These are phyloP conservation scores for Oreotrochilus melanogaster DNA, from an alignment of 2,113 vertebrate genomes.

Conservation along the genomic window DNA sequence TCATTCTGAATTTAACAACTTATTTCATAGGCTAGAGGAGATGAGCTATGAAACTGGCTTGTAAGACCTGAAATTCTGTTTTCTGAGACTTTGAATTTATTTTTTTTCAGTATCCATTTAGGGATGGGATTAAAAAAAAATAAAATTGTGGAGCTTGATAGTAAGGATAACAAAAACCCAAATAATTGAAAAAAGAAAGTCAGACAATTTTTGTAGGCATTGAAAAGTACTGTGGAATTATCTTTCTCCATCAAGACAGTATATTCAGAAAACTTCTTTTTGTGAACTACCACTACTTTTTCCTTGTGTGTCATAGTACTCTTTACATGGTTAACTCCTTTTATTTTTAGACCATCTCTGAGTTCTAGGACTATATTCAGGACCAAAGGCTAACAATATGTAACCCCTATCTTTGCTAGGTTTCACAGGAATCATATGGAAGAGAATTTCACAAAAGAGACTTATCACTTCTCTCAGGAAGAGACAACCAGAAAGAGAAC, in stretches of 20 bases:
- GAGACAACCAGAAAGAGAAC: background rate
- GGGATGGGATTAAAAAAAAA: accelerated
- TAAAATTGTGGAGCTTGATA: background rate
- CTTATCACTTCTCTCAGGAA: background rate
- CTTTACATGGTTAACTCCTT: background rate
- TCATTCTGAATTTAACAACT: background rate
- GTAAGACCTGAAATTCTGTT: background rate
- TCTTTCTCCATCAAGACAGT: background rate
- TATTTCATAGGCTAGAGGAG: background rate
- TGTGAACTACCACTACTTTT: background rate
- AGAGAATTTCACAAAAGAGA: background rate
- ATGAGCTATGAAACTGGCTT: background rate
- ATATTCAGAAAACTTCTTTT: background rate
- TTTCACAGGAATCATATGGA: background rate
- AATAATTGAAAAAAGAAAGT: background rate
- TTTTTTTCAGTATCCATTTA: background rate
- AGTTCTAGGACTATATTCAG: background rate
- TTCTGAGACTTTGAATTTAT: background rate
- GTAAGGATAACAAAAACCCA: background rate
- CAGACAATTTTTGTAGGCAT: background rate
- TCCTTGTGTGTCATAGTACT: background rate
- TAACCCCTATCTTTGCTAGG: background rate
- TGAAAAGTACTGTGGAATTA: background rate
- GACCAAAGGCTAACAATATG: background rate
- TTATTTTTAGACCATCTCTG: background rate